Evolutionary conservation across 2,888 invertebrate genomes (phyloP), one percentile per base, ranked within the genome.

Genomic region (Yponomeuta evonymella): DNA sequence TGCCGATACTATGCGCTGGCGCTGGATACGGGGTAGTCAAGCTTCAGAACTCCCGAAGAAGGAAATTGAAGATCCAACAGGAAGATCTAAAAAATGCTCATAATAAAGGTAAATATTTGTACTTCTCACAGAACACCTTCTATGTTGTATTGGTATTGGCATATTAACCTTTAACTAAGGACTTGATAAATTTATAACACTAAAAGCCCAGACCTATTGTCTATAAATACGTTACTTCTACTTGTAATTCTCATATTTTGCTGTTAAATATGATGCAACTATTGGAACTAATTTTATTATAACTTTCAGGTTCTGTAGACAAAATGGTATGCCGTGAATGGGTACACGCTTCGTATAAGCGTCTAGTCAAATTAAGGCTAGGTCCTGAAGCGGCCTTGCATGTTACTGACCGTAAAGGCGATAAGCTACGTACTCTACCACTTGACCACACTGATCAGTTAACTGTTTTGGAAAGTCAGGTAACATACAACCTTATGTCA

Each of bases 281-380:
- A 33, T 33, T 2, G 33, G 2, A 33, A 33, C 33, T 33, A 2
- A 33, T 33, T 33, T 5, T 33, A 43, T 43, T 5, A 6, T 43
- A 29, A 30, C 0, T 65, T 30, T 1, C 73, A 89, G 94, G 95
- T 1, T 95, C 96, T 6, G 96, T 97, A 0, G 98, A 98, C 81
- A 98, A 97, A 82, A 97, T 98, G 97, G 94, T 97, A 67, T 98
- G 98, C 65, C 95, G 97, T 48, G 98, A 98, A 85, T 98, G 98
- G 98, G 93, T 98, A 29, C 98, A 98, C 81, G 97, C 97, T 1
- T 97, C 98, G 76, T 95, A 98, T 84, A 97, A 97, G 78, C 94
- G 98, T 0, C 85, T 97, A 64, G 98, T 98, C 0, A 98, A 97
- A 78, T 94, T 98, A 0, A 96, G 97, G 75, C 96, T 98, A 77